These are phyloP conservation scores for Hoplodrina blanda DNA, from an alignment of 2,888 invertebrate species.

Conservation along the genomic window DNA sequence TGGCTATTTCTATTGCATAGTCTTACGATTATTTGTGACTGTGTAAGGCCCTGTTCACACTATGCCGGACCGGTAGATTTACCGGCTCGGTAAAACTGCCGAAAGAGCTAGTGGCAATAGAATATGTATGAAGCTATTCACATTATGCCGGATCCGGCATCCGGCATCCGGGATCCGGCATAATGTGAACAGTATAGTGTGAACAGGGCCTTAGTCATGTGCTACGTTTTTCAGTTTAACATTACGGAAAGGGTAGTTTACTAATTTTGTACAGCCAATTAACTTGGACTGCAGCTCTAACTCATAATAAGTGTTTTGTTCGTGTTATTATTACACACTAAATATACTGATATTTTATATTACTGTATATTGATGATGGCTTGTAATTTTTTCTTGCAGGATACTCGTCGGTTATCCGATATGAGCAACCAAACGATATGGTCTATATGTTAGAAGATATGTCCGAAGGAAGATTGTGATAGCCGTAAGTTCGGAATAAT, in stretches of 20 bases:
- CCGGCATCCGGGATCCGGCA: too few relatives aligned
- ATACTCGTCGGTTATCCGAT: conserved; percentile 87
- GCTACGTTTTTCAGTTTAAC: conserved; percentile 20
- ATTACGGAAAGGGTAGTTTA: conserved; percentile 29
- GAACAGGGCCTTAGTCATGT: conserved; percentile 47
- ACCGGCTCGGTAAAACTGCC: too few relatives aligned
- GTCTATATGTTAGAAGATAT: conserved; percentile 91
- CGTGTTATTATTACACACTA: conserved; percentile 1
- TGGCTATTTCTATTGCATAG: conserved; percentile 61
- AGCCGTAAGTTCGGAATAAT: conserved; percentile 1
- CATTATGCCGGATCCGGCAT: too few relatives aligned
- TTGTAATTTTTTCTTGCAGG: conserved; percentile 71
- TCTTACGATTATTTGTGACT: conserved; percentile 40
- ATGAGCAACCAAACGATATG: conserved; percentile 93
- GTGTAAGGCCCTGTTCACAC: too few relatives aligned
- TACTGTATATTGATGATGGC: conserved; percentile 12
- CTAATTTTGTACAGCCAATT: conserved; percentile 40
- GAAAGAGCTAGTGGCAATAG: too few relatives aligned
- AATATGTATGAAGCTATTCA: too few relatives aligned
- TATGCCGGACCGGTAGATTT: too few relatives aligned
- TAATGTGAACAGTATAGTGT: too few relatives aligned
- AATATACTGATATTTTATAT: neutral
- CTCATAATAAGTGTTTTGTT: conserved; percentile 16
- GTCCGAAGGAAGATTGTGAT: conserved; percentile 72
- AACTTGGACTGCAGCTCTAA: conserved; percentile 40